A percentile compares a stretch with the other conserved stretches of the same genome.
These are phyloP conservation scores for Carterocephalus palaemon DNA, from an alignment of 2,888 invertebrate genomes.

Conservation along the genomic window DNA sequence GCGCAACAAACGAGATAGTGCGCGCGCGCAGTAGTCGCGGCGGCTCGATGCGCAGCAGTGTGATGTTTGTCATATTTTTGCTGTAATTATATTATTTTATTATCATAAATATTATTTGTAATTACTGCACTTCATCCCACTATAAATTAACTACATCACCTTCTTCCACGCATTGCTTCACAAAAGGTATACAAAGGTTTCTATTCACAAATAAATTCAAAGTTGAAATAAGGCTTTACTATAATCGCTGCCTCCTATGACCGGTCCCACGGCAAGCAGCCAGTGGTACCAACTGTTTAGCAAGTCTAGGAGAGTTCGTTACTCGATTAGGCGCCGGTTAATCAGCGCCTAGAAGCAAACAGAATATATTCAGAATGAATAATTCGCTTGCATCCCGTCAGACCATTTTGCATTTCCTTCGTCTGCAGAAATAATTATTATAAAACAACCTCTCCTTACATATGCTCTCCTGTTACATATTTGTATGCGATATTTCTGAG, in stretches of 20 bases:
- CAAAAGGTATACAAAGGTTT: no score
- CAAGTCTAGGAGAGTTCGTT: constrained; percentile 64
- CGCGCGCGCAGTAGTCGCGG: no score
- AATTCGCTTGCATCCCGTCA: constrained; percentile 37
- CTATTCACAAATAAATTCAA: neutral
- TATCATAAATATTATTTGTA: no score
- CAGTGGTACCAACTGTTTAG: constrained; percentile 59
- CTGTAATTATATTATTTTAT: no score
- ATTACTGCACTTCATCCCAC: no score
- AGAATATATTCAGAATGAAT: constrained; percentile 51
- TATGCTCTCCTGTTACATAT: constrained; percentile 8
- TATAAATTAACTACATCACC: no score
- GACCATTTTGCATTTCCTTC: constrained; percentile 64
- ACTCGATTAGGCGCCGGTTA: constrained; percentile 71
- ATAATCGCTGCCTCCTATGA: constrained; percentile 28
- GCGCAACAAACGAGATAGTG: no score
- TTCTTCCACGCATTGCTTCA: no score
- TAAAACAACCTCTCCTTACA: constrained; percentile 21
- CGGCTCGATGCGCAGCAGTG: no score
- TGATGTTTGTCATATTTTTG: no score
- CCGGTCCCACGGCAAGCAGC: constrained; percentile 34
- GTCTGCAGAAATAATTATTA: constrained; percentile 35
- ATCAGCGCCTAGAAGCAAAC: constrained; percentile 66
- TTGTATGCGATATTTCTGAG: neutral
- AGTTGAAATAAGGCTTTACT: neutral